Conservation (phyloP, 2,888 invertebrate species). For the Limnephilus auricula region DNA sequence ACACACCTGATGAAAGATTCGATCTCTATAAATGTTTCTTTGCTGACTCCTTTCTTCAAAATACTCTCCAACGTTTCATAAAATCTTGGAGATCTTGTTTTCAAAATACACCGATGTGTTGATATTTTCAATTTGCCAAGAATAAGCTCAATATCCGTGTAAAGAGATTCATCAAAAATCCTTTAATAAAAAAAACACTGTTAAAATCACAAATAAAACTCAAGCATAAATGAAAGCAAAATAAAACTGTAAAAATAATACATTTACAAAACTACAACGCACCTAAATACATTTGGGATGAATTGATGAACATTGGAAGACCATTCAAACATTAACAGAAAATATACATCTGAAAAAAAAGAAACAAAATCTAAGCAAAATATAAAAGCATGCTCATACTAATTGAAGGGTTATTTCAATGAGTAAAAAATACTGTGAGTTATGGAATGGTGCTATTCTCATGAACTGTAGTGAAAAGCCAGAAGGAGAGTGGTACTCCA, state of each 20-base stretch:
- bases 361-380: constrained; percentile 3
- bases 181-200: constrained; percentile 71
- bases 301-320: constrained; percentile 37
- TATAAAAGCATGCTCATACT: not conserved
- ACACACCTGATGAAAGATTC: constrained; percentile 77
- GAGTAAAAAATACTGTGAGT: not conserved
- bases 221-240: not conserved
- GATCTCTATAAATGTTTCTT: constrained; percentile 76
- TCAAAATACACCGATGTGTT: constrained; percentile 80
- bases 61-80: constrained; percentile 77
- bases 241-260: constrained; percentile 11
- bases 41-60: constrained; percentile 76
- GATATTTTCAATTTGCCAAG: constrained; percentile 78
- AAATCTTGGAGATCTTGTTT: constrained; percentile 79
- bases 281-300: constrained; percentile 35
- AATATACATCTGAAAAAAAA: constrained; percentile 20
- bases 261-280: not conserved
- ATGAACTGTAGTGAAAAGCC: not conserved
- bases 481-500: not conserved
- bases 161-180: constrained; percentile 80
- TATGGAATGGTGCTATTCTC: not conserved
- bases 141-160: constrained; percentile 80
- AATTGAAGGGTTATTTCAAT: not conserved
- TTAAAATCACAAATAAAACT: not conserved
- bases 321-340: constrained; percentile 17